Conservation (phyloP, 2,797 vertebrate species). For the Tauraco hartlaubi region DNA sequence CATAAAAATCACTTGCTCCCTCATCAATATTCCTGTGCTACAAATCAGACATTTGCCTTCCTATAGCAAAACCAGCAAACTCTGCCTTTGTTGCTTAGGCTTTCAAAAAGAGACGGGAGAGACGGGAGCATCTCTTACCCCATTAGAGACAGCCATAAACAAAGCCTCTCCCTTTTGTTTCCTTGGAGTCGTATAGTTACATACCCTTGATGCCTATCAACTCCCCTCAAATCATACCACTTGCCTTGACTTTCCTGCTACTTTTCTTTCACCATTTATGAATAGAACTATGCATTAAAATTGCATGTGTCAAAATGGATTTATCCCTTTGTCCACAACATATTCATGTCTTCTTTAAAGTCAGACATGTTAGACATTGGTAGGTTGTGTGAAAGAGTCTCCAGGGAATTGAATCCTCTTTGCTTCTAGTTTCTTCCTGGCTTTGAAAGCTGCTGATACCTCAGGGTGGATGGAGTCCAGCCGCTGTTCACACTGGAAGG, state of each 20-base stretch:
- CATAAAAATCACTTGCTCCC: neutral
- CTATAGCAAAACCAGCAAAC: neutral
- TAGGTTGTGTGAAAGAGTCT: slow-evolving; percentile 78
- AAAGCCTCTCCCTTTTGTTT: neutral
- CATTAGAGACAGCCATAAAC: neutral
- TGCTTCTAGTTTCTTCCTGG: slow-evolving; percentile 78
- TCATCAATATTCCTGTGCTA: neutral
- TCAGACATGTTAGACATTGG: slow-evolving; percentile 73
- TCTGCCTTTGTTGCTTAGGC: neutral
- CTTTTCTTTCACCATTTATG: neutral
- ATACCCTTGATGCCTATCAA: neutral
- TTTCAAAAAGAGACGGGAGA: neutral
- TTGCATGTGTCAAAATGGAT: neutral
- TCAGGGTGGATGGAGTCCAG: slow-evolving; percentile 82
- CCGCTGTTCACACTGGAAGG: slow-evolving; percentile 85
- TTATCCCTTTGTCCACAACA: neutral
- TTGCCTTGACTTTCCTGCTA: neutral
- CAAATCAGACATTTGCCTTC: neutral
- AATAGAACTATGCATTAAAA: slow-evolving; percentile 1
- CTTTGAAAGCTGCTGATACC: slow-evolving; percentile 75
- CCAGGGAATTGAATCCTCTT: slow-evolving; percentile 73
- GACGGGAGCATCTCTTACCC: neutral
- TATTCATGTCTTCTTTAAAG: neutral
- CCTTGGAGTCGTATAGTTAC: neutral
- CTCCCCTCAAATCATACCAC: neutral